Evolutionary conservation across 2,113 vertebrate genomes (phyloP), one percentile per base, ranked within the genome.

Genomic region (Aphyosemion australe): DNA sequence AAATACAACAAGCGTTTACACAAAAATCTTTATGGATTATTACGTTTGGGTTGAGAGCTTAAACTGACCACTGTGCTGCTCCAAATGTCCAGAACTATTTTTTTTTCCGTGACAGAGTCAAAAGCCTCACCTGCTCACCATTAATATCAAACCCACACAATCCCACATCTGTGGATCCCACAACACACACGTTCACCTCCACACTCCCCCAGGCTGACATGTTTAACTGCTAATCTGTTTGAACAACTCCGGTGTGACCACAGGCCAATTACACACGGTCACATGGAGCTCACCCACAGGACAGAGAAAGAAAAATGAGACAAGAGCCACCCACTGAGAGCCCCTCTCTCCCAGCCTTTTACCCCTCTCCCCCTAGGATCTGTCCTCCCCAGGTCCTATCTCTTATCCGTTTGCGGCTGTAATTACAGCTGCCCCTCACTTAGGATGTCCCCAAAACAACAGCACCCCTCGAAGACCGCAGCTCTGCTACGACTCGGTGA

Each of bases 181-280:
- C 86, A 85, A 70, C 79, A 73, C 74, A 70, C 78, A 85, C 83
- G 85, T 86, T 84, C 86, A 88, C 88, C 78, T 77, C 86, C 3
- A 37, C 71, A 52, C 65, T 48, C 76, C 71, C 55, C 67, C 51
- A 54, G 72, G 65, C 78, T 80, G 81, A 87, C 87, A 84, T 74
- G 82, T 87, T 90, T 83, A 84, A 80, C 78, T 37, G 79, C 88
- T 90, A 91, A 90, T 89, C 87, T 91, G 87, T 90, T 89, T 90
- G 84, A 80, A 89, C 88, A 90, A 88, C 88, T 87, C 83, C 76
- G 73, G 68, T 86, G 84, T 56, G 61, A 89, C 90, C 87, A 73
- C 89, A 84, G 84, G 76, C 85, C 87, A 84, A 88, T 89, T 83
- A 78, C 78, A 76, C 78, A 63, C 42, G 45, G 53, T 83, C 87